Conservation (phyloP, 92 coral and sea anemone genomes). For the Montipora capitata region DNA sequence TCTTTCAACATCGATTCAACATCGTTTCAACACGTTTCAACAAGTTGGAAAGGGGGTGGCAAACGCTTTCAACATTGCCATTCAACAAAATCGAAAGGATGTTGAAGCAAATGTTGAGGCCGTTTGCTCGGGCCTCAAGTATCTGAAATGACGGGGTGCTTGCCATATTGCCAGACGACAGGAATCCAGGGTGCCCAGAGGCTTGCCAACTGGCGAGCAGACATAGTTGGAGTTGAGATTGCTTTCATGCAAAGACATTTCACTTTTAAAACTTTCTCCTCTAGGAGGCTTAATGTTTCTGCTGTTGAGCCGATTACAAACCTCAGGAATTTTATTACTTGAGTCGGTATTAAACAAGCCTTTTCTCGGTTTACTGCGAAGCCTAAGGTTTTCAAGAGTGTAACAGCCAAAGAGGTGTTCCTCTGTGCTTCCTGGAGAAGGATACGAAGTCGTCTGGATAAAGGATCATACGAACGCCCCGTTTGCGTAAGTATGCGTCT, state of each 20-base stretch:
- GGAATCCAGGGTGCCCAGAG: slow-evolving; percentile 36
- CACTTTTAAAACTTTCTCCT: slow-evolving; percentile 5
- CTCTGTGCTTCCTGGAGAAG: neutral
- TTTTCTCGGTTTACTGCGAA: neutral
- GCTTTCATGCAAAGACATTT: neutral
- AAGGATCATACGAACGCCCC: neutral
- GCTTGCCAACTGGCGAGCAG: slow-evolving; percentile 30
- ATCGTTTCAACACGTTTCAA: no score
- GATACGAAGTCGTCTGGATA: neutral
- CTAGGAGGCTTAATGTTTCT: slow-evolving; percentile 5
- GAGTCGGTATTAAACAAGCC: neutral
- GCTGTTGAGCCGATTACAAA: neutral
- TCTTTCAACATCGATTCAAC: no score
- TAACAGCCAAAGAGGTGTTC: neutral
- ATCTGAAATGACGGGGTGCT: slow-evolving; percentile 58
- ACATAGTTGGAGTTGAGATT: neutral
- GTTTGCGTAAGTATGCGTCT: neutral
- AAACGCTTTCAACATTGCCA: no score
- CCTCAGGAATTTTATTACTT: neutral
- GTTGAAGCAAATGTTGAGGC: no score
- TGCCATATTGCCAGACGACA: slow-evolving; percentile 52
- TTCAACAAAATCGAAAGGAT: no score
- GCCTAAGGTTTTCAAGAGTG: neutral
- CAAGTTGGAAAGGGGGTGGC: no score
- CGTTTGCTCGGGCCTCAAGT: slow-evolving; percentile 37